phyloP scores from a whole-genome alignment of 2,888 invertebrate genomes.

The Ferdinandea cuprea region DNA sequence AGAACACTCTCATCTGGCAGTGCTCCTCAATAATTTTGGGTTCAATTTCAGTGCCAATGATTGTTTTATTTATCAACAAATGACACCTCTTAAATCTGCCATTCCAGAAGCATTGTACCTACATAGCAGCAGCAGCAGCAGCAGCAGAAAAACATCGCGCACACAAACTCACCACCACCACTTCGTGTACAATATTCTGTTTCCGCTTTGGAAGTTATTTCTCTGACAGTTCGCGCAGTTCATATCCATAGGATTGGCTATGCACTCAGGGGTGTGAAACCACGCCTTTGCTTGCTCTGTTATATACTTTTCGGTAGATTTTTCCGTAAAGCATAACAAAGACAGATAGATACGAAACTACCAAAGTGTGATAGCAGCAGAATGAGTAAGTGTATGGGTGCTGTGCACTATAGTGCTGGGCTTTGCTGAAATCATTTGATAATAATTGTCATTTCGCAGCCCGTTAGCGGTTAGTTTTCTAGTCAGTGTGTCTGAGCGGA shows the following conservation, averaged over 20 bases:
- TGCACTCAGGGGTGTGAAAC: constrained; percentile 22
- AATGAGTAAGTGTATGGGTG: constrained; percentile 3
- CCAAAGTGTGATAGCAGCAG: background rate
- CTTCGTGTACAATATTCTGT: background rate
- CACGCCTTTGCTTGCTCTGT: constrained; percentile 44
- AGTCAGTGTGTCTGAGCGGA: constrained; percentile 1
- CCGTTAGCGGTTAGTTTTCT: constrained; percentile 57
- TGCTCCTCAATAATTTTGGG: constrained; percentile 30
- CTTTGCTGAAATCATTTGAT: constrained; percentile 33
- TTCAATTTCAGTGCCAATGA: constrained; percentile 56
- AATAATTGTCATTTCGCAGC: constrained; percentile 61
- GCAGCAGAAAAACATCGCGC: constrained; percentile 15
- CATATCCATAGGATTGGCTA: constrained; percentile 45
- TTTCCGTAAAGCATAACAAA: background rate
- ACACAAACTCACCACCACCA: constrained; percentile 20
- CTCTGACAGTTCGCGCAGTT: constrained; percentile 34
- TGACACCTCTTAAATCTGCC: constrained; percentile 71
- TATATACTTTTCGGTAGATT: constrained; percentile 24
- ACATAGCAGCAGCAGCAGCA: background rate
- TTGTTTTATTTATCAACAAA: constrained; percentile 67
- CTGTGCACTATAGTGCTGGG: too few relatives aligned
- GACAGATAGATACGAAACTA: background rate
- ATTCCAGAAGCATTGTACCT: constrained; percentile 52
- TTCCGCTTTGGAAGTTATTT: constrained; percentile 11
- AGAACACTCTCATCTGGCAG: constrained; percentile 49